phyloP scores from a whole-genome alignment of 1,140 invertebrate genomes.

The Aphis craccivora region DNA sequence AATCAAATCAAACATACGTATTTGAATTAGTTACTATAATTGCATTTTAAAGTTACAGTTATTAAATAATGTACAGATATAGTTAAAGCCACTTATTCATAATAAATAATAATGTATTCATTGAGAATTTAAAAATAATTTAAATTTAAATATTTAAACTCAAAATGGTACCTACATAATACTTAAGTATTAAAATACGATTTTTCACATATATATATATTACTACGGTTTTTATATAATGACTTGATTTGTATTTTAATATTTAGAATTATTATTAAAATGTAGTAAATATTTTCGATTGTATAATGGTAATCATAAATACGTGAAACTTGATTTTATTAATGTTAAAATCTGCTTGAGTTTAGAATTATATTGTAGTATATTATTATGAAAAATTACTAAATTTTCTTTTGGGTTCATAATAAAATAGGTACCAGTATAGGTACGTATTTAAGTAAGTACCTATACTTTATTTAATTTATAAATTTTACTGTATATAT shows the following conservation, averaged over 20 bases:
- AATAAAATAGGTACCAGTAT: too few species aligned
- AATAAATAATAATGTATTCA: not conserved
- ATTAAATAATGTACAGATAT: not conserved
- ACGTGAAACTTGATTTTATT: not conserved
- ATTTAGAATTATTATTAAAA: not conserved
- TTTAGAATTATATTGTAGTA: not conserved
- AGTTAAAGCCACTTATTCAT: not conserved
- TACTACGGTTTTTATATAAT: too few species aligned
- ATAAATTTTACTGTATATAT: not conserved
- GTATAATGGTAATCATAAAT: not conserved
- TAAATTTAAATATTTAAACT: not conserved
- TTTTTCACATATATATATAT: not conserved
- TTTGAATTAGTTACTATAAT: conserved; percentile 17
- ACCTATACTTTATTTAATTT: not conserved
- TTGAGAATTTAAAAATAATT: not conserved
- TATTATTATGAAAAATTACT: not conserved
- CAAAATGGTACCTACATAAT: not conserved
- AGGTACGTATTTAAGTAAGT: too few species aligned
- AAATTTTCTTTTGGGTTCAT: not conserved
- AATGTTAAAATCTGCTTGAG: not conserved
- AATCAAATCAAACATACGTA: not conserved
- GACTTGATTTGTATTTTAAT: not conserved
- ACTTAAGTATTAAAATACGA: not conserved
- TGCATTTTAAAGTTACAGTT: not conserved
- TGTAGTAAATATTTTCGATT: not conserved